These are phyloP conservation scores for Meloidogyne chitwoodi DNA, from an alignment of 1,140 invertebrate genomes.

Conservation along the genomic window DNA sequence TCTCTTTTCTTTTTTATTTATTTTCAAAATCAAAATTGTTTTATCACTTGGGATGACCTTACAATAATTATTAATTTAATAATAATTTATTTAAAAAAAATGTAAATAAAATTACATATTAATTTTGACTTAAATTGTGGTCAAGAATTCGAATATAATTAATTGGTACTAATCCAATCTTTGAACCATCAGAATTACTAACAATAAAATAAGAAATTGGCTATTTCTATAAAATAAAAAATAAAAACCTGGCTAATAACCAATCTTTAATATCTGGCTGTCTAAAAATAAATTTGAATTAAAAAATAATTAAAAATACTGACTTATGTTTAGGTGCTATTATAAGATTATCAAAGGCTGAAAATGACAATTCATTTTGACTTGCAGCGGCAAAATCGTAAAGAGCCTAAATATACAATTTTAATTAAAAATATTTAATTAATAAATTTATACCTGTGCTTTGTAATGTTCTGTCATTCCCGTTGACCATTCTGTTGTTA, in stretches of 20 bases:
- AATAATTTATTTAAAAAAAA: neutral
- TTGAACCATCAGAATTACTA: conserved; percentile 59
- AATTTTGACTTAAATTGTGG: neutral
- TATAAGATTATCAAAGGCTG: conserved; percentile 72
- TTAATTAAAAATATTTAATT: neutral
- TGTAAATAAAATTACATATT: neutral
- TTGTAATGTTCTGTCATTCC: conserved; percentile 68
- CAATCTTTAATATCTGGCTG: conserved; percentile 68
- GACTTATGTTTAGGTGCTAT: conserved; percentile 75
- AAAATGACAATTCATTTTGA: conserved; percentile 74
- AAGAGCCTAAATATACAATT: conserved; percentile 64
- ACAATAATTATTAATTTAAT: neutral
- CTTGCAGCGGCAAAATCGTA: conserved; percentile 73
- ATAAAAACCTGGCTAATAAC: conserved; percentile 60
- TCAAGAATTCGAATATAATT: conserved; percentile 63
- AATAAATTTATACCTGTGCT: conserved; percentile 63
- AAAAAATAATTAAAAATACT: neutral
- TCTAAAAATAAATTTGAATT: neutral
- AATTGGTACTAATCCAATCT: conserved; percentile 63
- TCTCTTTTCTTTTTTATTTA: neutral
- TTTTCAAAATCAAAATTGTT: neutral
- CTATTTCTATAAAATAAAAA: neutral
- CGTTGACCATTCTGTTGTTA: conserved; percentile 66
- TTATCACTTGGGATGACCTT: neutral
- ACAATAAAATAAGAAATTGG: neutral